A percentile compares a stretch with the other conserved stretches of the same genome.
phyloP scores from a whole-genome alignment of 2,113 vertebrate genomes.

The Cheilinus undulatus region DNA sequence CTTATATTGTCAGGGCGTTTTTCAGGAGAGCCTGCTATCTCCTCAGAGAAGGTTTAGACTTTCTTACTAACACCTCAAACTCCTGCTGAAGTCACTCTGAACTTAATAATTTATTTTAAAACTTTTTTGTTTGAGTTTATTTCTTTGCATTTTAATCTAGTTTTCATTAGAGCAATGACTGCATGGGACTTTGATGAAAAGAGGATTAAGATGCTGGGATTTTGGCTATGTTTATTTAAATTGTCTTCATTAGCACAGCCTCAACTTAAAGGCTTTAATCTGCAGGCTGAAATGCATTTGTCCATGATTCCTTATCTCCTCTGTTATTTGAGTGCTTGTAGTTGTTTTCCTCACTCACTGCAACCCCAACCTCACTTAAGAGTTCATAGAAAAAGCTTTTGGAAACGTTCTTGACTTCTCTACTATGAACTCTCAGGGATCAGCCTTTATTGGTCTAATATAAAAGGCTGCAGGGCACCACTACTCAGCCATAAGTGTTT shows the following conservation, averaged over 20 bases:
- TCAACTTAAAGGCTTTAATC: constrained; percentile 12
- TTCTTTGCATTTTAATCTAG: not conserved
- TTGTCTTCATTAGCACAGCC: not conserved
- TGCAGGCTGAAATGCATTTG: constrained; percentile 12
- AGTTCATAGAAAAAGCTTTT: not conserved
- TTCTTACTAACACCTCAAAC: constrained; percentile 2
- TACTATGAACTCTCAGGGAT: constrained; percentile 9
- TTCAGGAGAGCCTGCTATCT: not conserved
- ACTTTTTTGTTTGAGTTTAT: not conserved
- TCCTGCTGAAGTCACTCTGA: not conserved
- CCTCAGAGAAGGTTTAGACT: constrained; percentile 5
- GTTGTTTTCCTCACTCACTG: constrained; percentile 4
- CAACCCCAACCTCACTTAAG: constrained; percentile 1
- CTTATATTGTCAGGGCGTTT: constrained; percentile 13
- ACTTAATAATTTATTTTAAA: not conserved
- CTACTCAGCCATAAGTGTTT: not conserved
- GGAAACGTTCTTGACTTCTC: constrained; percentile 11
- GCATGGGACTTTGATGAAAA: constrained; percentile 14
- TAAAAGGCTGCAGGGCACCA: not conserved
- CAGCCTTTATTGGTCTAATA: constrained; percentile 6
- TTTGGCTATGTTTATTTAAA: not conserved
- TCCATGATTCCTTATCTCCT: not conserved
- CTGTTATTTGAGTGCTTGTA: not conserved
- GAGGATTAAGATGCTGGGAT: not conserved
- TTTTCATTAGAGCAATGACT: not conserved